Evolutionary conservation across 2,797 vertebrate genomes (phyloP), one percentile per base, ranked within the genome.

Genomic region (Eptatretus atami): DNA sequence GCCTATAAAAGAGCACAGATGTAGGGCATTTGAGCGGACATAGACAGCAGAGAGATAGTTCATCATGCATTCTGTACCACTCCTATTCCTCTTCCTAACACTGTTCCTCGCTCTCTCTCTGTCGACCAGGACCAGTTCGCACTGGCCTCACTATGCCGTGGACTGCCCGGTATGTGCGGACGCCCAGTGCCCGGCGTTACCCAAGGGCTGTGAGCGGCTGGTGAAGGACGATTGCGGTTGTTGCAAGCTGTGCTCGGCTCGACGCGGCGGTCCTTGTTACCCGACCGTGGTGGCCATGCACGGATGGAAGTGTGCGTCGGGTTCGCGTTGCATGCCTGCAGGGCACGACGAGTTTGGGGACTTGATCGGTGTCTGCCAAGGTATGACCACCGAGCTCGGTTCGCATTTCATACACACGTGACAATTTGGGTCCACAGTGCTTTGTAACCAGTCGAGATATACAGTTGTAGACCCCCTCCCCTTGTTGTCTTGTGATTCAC

Each of bases 321-420:
- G 92, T 63, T 78, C 96, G 69, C 81, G 79, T 73, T 98, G 92
- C 75, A 81, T 88, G 73, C 92, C 93, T 76, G 83, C 85, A 76
- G 84, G 93, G 63, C 87, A 98, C 69, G 92, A 98, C 74, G 88
- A 87, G 69, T 98, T 93, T 69, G 92, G 92, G 64, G 92, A 98
- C 73, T 88, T 94, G 73, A 92, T 87, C 69, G 92, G 92, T 60
- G 75, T 88, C 71, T 98, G 92, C 79, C 86, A 78, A 85, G 92
- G 92, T 98, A 79, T 68, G 73, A 12, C 3, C n/a, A 14, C 52
- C 12, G n/a, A 13, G 52, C 31, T 44, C 6, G 31, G 31, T 44
- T 44, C 31, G 4, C 31, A 44, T 44, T 44, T 44, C 4, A 5
- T 44, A 44, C 31, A 44, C 4, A 44, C 4, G 6, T 44, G 31